A percentile compares a stretch with the other conserved stretches of the same genome.
These are phyloP conservation scores for Coregonus suidteri DNA, from an alignment of 2,797 vertebrate species.

Conservation along the genomic window DNA sequence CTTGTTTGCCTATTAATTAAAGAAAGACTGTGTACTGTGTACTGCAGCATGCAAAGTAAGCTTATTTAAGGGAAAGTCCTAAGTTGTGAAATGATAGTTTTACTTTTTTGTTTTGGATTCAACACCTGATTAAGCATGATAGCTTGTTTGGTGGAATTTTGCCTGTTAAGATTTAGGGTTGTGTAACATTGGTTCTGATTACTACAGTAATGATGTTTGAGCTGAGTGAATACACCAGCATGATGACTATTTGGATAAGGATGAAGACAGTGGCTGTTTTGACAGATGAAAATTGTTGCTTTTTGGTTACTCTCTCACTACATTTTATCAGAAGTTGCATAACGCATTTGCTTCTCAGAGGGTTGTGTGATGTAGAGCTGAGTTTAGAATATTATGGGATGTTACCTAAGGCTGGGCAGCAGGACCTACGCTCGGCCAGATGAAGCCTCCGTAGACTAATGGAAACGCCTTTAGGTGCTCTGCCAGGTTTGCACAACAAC, in stretches of 20 bases:
- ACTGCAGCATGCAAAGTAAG: background rate
- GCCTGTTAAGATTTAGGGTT: background rate
- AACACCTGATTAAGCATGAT: background rate
- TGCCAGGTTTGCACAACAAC: conserved; percentile 71
- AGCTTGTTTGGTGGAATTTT: background rate
- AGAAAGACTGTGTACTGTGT: background rate
- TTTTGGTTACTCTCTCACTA: background rate
- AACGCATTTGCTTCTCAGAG: conserved; percentile 3
- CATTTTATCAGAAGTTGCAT: background rate
- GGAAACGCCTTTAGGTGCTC: conserved; percentile 63
- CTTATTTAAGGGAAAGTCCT: background rate
- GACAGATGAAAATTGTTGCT: background rate
- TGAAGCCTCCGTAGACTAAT: conserved; percentile 52
- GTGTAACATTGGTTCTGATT: background rate
- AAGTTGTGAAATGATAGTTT: background rate
- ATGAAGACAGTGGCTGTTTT: background rate
- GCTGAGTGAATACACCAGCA: background rate
- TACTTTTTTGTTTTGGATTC: background rate
- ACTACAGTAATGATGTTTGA: background rate
- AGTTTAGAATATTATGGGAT: too few relatives aligned
- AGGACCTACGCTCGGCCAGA: background rate
- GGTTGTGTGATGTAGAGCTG: background rate
- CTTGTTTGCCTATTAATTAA: background rate
- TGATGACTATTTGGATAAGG: background rate
- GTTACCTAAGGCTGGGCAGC: too few relatives aligned